phyloP scores from a whole-genome alignment of 2,797 vertebrate species.

The Prunella strophiata region DNA sequence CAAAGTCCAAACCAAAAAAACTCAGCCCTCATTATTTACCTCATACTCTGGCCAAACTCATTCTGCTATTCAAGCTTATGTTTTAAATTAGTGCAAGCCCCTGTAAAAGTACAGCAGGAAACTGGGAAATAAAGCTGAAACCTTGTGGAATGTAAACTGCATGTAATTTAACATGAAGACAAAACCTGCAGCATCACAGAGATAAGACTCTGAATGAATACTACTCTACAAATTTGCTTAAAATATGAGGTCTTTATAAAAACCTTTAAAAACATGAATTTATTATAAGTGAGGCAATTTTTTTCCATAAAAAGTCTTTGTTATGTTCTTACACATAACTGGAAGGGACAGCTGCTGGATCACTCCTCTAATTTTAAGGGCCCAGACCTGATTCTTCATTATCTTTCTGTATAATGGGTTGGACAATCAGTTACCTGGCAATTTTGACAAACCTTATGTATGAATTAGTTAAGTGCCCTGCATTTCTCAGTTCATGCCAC shows the following conservation, averaged over 20 bases:
- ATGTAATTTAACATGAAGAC: not conserved
- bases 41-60: not conserved
- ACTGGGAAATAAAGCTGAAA: conserved; percentile 34
- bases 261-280: not conserved
- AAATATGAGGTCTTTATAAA: not conserved
- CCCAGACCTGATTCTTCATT: not conserved
- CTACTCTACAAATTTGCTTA: not conserved
- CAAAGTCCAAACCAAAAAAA: not conserved
- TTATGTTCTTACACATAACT: not conserved
- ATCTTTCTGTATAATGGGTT: not conserved
- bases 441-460: not conserved
- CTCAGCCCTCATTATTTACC: not conserved
- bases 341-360: not conserved
- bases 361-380: not conserved
- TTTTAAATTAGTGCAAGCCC: conserved; percentile 12
- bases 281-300: not conserved
- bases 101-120: not conserved
- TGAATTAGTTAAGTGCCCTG: not conserved
- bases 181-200: not conserved
- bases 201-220: not conserved
- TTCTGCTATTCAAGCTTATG: not conserved
- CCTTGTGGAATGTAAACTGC: conserved; percentile 10
- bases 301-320: not conserved
- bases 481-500: not conserved
- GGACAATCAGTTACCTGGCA: not conserved